A percentile compares a stretch with the other conserved stretches of the same genome.
phyloP scores from a whole-genome alignment of 2,888 invertebrate genomes.

The Luffia ferchaultella region DNA sequence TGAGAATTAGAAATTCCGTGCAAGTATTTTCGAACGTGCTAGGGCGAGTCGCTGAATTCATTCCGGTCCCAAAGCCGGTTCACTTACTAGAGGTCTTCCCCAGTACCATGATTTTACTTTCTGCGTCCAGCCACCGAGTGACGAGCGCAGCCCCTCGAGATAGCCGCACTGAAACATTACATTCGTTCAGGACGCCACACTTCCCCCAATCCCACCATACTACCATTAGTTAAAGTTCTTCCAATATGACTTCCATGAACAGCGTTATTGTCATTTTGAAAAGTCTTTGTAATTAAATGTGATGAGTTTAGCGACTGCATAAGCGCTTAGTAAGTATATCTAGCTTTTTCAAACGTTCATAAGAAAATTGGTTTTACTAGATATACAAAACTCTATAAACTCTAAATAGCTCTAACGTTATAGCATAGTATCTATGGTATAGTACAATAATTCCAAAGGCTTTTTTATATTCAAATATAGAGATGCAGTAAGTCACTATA shows the following conservation, averaged over 20 bases:
- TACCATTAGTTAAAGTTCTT: neutral
- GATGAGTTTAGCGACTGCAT: neutral
- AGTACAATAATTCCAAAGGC: too few species aligned
- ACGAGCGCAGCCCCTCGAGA: conserved; percentile 93
- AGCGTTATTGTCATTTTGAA: neutral
- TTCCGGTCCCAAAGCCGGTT: conserved; percentile 50
- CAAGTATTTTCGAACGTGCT: conserved; percentile 33
- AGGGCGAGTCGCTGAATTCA: conserved; percentile 49
- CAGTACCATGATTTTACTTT: conserved; percentile 97
- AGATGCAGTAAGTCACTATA: too few species aligned
- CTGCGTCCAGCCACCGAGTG: conserved; percentile 96
- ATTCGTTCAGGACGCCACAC: conserved; percentile 54
- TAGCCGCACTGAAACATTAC: conserved; percentile 83
- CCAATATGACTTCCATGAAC: neutral
- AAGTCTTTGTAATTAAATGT: neutral
- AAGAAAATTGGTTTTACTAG: too few species aligned
- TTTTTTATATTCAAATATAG: too few species aligned
- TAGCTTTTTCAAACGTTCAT: neutral
- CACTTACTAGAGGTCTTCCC: conserved; percentile 97
- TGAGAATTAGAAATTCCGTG: conserved; percentile 35
- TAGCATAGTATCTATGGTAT: too few species aligned
- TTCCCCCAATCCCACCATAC: neutral
- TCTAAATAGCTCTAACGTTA: too few species aligned
- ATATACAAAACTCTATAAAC: too few species aligned
- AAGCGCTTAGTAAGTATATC: neutral